phyloP scores from a whole-genome alignment of 2,113 vertebrate genomes.

The Serilophus lunatus region DNA sequence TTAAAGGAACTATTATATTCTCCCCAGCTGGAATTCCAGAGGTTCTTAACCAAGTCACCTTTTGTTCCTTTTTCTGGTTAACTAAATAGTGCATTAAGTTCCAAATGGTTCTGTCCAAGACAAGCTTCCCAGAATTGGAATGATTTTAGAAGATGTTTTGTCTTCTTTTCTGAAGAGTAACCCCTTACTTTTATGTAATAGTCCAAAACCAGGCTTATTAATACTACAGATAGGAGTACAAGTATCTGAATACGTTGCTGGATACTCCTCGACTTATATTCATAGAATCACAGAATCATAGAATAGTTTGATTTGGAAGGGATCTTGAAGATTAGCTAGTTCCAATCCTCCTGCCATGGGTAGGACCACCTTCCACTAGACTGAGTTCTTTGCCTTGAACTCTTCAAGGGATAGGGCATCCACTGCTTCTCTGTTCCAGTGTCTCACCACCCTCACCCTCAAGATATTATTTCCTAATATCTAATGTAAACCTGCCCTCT shows the following conservation, averaged over 20 bases:
- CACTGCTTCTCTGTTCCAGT: background rate
- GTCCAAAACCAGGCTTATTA: background rate
- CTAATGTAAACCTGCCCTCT: background rate
- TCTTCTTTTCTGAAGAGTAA: background rate
- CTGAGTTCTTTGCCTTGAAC: background rate
- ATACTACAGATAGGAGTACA: background rate
- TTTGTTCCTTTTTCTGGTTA: background rate
- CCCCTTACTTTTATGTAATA: background rate
- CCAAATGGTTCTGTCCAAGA: background rate
- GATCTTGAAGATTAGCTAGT: background rate
- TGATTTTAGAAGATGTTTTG: background rate
- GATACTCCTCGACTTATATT: background rate
- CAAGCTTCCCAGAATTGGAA: background rate
- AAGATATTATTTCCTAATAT: background rate
- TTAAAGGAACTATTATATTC: background rate
- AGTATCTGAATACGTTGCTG: background rate
- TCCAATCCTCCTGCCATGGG: background rate
- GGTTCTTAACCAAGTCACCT: background rate
- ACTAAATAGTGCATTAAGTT: background rate
- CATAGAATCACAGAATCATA: background rate
- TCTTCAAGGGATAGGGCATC: background rate
- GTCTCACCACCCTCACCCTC: background rate
- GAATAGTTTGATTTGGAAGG: no score
- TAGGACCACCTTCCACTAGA: background rate
- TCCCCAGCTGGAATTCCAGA: background rate